A percentile compares a stretch with the other conserved stretches of the same genome.
These are phyloP conservation scores for Strigamia crassipes DNA, from an alignment of 2,888 invertebrate genomes.

Conservation along the genomic window DNA sequence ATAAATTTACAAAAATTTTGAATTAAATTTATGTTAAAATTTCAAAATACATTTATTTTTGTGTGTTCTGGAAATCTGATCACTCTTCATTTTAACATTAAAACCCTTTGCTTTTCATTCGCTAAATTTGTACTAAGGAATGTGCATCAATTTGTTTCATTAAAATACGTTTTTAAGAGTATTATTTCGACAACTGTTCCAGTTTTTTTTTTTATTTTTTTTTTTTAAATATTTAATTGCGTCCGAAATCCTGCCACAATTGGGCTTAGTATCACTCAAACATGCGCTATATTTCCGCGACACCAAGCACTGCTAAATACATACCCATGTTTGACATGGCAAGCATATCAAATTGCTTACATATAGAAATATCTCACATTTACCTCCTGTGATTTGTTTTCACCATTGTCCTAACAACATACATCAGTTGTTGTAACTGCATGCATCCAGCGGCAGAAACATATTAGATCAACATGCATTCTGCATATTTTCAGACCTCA, in stretches of 20 bases:
- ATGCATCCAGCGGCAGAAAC: not conserved
- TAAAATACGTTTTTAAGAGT: too few species aligned
- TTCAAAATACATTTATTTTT: too few species aligned
- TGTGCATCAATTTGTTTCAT: too few species aligned
- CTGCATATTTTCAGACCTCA: slow-evolving; percentile 27
- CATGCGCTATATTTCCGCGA: slow-evolving; percentile 4
- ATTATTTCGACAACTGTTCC: not conserved
- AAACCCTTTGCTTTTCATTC: too few species aligned
- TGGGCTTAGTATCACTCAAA: slow-evolving; percentile 13
- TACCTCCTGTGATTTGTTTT: not conserved
- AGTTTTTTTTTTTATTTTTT: not conserved
- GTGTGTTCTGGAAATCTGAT: too few species aligned
- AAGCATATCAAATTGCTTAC: slow-evolving; percentile 10
- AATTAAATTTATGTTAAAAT: too few species aligned
- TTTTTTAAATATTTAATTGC: not conserved
- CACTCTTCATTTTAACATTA: too few species aligned
- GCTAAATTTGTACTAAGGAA: too few species aligned
- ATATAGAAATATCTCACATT: not conserved
- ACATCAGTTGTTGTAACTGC: not conserved
- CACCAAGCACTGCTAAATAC: slow-evolving; percentile 20
- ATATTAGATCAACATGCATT: not conserved
- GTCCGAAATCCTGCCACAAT: not conserved
- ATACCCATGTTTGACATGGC: slow-evolving; percentile 27
- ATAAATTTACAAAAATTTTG: too few species aligned
- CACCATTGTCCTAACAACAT: not conserved